Evolutionary conservation across 2,797 vertebrate genomes (phyloP), one percentile per base, ranked within the genome.

Genomic region (Catamblyrhynchus diadema): DNA sequence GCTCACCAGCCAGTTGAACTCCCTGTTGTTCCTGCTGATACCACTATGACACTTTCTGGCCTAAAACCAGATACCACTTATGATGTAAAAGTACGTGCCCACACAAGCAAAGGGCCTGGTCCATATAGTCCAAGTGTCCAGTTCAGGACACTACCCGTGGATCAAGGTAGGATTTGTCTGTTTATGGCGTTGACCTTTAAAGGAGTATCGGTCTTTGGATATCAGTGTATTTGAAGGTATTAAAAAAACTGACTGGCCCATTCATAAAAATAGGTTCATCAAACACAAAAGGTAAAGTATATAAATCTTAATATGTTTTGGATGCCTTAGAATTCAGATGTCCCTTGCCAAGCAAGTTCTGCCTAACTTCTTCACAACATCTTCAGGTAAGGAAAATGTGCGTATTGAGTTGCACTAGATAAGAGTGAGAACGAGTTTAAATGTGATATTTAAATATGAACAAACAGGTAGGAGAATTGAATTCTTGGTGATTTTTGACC

Each of bases 1-100:
- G 99, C 99, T 41, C 98, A 99, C 91, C 99, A 99, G 91, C 99
- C 99, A 71, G 97, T 99, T 27, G 99, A 99, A 98, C 98, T 99
- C 88, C 98, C 99, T 96, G 98, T 99, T 98, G 98, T 98, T 74
- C 98, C 99, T 90, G 98, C 99, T 33, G 99, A 99, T 96, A 99
- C 98, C 87, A 98, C 98, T 64, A 97, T 99, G 97, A 98, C 97
- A 97, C 98, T 99, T 97, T 98, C 99, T 97, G 98, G 99, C 97
- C 98, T 99, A 98, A 99, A 99, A 98, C 98, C 99, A 96, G 99
- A 99, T 98, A 99, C 99, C 94, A 99, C 99, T 97, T 99, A 99
- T 65, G 99, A 99, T 99, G 99, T 99, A 98, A 99, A 99, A 99
- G 99, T 99, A 98, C 99, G 99, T 98, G 99, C 99, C 98, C 99